phyloP scores from a whole-genome alignment of 2,888 invertebrate genomes.

The Lithophane semibrunnea region DNA sequence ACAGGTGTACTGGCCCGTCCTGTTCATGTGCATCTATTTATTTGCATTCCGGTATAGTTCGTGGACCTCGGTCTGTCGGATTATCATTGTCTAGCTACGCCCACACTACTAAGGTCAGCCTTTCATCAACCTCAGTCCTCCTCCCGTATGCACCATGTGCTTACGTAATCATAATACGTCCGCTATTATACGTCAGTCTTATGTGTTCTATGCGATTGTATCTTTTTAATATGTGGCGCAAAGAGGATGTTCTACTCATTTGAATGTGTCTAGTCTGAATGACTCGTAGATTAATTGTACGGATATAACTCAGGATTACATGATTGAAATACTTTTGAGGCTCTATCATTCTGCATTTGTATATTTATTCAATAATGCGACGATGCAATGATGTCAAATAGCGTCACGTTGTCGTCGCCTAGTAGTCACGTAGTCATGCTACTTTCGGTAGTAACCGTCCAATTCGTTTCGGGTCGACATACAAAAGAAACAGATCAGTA shows the following conservation, averaged over 20 bases:
- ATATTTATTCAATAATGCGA: constrained; percentile 1
- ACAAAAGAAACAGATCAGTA: constrained; percentile 74
- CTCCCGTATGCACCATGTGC: constrained; percentile 67
- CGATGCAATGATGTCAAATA: constrained; percentile 44
- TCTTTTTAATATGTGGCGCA: constrained; percentile 64
- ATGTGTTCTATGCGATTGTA: constrained; percentile 69
- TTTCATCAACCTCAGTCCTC: constrained; percentile 76
- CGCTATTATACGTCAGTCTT: constrained; percentile 71
- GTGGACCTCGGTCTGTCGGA: constrained; percentile 82
- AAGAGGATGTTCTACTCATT: constrained; percentile 57
- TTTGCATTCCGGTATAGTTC: constrained; percentile 89
- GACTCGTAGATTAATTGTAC: constrained; percentile 28
- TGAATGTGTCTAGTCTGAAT: constrained; percentile 47
- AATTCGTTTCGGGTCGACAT: constrained; percentile 77
- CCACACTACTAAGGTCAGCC: constrained; percentile 80
- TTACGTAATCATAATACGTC: constrained; percentile 72
- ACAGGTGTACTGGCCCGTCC: constrained; percentile 87
- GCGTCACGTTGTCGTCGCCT: constrained; percentile 62
- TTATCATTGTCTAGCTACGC: constrained; percentile 83
- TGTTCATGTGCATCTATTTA: constrained; percentile 87
- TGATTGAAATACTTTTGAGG: constrained; percentile 5
- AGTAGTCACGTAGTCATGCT: constrained; percentile 71
- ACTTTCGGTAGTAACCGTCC: constrained; percentile 76
- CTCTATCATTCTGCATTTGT: constrained; percentile 8
- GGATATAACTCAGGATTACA: constrained; percentile 47